A percentile compares a stretch with the other conserved stretches of the same genome.
Evolutionary conservation across 2,113 vertebrate species (phyloP).

Genomic region (Lampris incognitus): DNA sequence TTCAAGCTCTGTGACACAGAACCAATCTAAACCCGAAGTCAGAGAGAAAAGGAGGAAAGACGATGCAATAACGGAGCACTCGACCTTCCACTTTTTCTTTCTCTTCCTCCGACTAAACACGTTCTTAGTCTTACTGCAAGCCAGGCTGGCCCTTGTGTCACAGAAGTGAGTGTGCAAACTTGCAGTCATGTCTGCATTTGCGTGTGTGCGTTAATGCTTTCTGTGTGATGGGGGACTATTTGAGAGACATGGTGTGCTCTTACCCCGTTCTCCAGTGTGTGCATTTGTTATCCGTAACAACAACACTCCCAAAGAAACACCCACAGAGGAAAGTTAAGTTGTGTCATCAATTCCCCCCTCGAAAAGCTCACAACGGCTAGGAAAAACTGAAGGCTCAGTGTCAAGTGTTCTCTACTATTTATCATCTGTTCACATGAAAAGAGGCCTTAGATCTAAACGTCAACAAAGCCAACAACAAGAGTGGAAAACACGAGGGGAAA

Average conservation of each 20-base stretch:
- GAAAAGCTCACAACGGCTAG: constrained; percentile 63
- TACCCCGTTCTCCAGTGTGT: constrained; percentile 39
- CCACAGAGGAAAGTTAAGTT: constrained; percentile 73
- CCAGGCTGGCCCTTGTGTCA: constrained; percentile 26
- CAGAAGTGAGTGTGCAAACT: background rate
- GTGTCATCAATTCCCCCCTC: constrained; percentile 69
- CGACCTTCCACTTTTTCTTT: constrained; percentile 45
- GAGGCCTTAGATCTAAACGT: constrained; percentile 67
- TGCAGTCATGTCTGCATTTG: background rate
- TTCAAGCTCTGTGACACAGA: constrained; percentile 62
- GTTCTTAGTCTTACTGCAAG: constrained; percentile 14
- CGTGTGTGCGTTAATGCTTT: constrained; percentile 1
- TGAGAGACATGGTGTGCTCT: constrained; percentile 33
- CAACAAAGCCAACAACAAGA: constrained; percentile 72
- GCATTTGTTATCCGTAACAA: constrained; percentile 71
- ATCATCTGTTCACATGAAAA: constrained; percentile 72
- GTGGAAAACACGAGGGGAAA: constrained; percentile 75
- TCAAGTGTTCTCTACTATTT: constrained; percentile 73
- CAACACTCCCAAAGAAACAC: constrained; percentile 64
- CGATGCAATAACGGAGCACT: constrained; percentile 51
- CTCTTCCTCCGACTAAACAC: constrained; percentile 27
- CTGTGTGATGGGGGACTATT: constrained; percentile 9
- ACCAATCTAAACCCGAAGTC: constrained; percentile 59
- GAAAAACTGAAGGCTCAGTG: constrained; percentile 67
- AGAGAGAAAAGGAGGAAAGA: constrained; percentile 43